phyloP scores from a whole-genome alignment of 2,888 invertebrate genomes.

The Acleris cristana region DNA sequence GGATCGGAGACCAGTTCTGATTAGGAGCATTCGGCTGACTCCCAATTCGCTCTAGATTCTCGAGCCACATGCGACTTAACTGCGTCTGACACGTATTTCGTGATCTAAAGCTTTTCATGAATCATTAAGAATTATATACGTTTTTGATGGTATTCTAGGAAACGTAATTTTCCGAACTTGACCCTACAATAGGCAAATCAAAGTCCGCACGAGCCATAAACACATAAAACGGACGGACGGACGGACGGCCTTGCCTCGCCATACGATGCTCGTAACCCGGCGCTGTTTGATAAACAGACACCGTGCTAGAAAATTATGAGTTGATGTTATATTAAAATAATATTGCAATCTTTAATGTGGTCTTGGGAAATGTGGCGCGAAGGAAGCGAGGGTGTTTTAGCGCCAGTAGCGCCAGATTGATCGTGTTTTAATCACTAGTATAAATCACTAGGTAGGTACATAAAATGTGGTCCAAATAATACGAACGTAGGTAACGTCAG shows the following conservation, averaged over 20 bases:
- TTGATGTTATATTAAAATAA: slow-evolving; percentile 36
- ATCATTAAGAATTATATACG: neutral
- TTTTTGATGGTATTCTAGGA: slow-evolving; percentile 6
- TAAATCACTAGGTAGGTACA: too few relatives aligned
- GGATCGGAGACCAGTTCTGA: too few relatives aligned
- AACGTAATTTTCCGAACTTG: slow-evolving; percentile 22
- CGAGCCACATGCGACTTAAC: too few relatives aligned
- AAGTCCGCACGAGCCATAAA: slow-evolving; percentile 22
- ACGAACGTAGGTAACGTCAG: too few relatives aligned
- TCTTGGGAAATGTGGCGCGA: too few relatives aligned
- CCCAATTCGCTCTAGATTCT: too few relatives aligned
- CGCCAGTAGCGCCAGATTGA: neutral
- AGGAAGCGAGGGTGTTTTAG: neutral
- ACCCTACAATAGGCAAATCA: slow-evolving; percentile 26
- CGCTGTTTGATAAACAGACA: slow-evolving; percentile 40
- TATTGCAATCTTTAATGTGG: slow-evolving; percentile 25
- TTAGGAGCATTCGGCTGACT: too few relatives aligned
- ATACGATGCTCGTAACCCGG: slow-evolving; percentile 28
- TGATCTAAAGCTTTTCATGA: neutral
- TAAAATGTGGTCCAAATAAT: too few relatives aligned
- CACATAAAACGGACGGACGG: slow-evolving; percentile 35
- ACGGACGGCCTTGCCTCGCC: slow-evolving; percentile 36
- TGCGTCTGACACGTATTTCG: too few relatives aligned
- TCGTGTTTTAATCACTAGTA: too few relatives aligned
- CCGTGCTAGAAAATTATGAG: slow-evolving; percentile 38